Evolutionary conservation across 2,113 vertebrate genomes (phyloP).

Genomic region (Cinclus cinclus): DNA sequence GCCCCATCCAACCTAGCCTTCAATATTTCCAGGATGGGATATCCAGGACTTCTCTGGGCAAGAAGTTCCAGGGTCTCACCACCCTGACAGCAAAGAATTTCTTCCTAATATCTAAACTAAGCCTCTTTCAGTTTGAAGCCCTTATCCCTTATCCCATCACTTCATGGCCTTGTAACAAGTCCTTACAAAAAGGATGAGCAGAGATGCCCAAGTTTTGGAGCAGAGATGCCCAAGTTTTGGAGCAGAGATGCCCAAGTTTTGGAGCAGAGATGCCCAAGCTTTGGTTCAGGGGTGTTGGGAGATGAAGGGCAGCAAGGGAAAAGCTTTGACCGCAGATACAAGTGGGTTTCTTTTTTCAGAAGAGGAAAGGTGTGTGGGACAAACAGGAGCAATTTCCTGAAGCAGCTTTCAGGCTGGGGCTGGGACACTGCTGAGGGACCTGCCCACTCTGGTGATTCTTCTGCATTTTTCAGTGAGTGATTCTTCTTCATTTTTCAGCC

Average conservation of each 20-base stretch:
- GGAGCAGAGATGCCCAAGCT: background rate
- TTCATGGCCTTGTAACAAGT: background rate
- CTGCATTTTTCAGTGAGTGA: background rate
- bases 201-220: background rate
- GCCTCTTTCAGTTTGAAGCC: background rate
- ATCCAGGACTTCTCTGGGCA: background rate
- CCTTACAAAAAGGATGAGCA: background rate
- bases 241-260: background rate
- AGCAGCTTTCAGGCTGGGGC: background rate
- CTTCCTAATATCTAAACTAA: background rate
- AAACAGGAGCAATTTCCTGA: accelerated
- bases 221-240: background rate
- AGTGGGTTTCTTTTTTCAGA: background rate
- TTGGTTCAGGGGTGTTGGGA: background rate
- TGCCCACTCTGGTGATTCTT: background rate
- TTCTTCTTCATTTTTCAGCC: background rate
- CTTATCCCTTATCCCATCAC: background rate
- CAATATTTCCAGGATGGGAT: background rate
- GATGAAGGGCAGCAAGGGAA: background rate
- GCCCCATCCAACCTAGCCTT: background rate
- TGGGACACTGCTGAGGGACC: background rate
- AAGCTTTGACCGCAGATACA: background rate
- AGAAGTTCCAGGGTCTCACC: background rate
- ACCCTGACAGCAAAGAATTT: background rate
- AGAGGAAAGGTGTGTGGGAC: background rate